Evolutionary conservation across 2,113 vertebrate genomes (phyloP).

Genomic region (Rissa tridactyla): DNA sequence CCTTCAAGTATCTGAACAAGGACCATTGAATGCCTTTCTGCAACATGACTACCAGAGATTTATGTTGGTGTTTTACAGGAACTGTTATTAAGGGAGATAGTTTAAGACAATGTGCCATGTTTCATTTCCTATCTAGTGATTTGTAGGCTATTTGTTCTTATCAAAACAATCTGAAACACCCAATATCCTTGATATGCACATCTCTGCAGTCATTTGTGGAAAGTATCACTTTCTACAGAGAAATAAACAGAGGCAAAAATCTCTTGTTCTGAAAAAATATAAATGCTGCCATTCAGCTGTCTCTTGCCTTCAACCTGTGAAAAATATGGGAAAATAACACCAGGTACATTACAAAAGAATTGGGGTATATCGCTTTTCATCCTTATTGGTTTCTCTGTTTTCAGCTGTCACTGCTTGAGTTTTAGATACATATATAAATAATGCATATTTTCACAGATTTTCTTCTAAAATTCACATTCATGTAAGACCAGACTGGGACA

Average conservation of each 20-base stretch:
- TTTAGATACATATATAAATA: background rate
- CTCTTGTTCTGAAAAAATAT: background rate
- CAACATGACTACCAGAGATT: background rate
- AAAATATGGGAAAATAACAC: background rate
- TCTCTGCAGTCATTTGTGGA: constrained; percentile 11
- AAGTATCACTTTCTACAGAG: background rate
- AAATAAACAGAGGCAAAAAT: constrained; percentile 2
- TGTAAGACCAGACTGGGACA: background rate
- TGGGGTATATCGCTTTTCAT: background rate
- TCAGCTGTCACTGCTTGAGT: background rate
- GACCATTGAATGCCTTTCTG: background rate
- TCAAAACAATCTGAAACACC: constrained; percentile 44
- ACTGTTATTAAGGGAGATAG: background rate
- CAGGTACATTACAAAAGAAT: background rate
- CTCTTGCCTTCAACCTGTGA: background rate
- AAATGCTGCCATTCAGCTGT: background rate
- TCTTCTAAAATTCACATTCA: background rate
- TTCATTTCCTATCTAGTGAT: background rate
- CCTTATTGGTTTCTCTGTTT: background rate
- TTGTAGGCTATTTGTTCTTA: constrained; percentile 16
- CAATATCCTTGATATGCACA: constrained; percentile 49
- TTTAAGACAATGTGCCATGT: background rate
- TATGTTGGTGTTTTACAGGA: background rate
- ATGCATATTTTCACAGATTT: background rate
- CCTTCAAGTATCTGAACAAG: background rate